Evolutionary conservation across 2,888 invertebrate genomes (phyloP).

Genomic region (Cylloceria caligata): DNA sequence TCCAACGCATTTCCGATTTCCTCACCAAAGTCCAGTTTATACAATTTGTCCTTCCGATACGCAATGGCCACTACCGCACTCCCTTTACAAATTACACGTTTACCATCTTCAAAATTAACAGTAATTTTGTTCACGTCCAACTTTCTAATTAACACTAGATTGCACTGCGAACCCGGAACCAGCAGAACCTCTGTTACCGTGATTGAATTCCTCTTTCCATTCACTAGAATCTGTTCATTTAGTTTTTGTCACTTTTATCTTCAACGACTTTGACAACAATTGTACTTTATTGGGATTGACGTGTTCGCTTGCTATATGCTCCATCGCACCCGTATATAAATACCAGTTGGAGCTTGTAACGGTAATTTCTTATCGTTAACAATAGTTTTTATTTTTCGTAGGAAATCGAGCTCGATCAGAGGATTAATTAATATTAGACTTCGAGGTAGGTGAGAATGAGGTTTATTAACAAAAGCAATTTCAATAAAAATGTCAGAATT

Average conservation of each 20-base stretch:
- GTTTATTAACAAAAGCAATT: too few relatives aligned
- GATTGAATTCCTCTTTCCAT: constrained; percentile 53
- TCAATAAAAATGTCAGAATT: too few relatives aligned
- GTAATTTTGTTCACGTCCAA: constrained; percentile 69
- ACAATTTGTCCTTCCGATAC: constrained; percentile 60
- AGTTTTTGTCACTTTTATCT: constrained; percentile 65
- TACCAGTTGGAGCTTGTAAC: too few relatives aligned
- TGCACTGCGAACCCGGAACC: constrained; percentile 68
- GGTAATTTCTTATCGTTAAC: too few relatives aligned
- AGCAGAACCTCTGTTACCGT: constrained; percentile 67
- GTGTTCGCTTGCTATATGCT: too few relatives aligned
- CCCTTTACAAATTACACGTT: constrained; percentile 65
- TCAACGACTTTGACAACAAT: constrained; percentile 44
- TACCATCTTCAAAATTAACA: constrained; percentile 70
- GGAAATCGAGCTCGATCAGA: too few relatives aligned
- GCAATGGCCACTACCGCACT: constrained; percentile 51
- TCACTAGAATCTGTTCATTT: constrained; percentile 39
- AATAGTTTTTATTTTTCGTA: too few relatives aligned
- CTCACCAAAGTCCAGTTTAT: constrained; percentile 61
- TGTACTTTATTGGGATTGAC: too few relatives aligned
- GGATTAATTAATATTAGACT: too few relatives aligned
- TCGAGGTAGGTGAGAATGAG: too few relatives aligned
- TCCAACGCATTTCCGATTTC: constrained; percentile 14
- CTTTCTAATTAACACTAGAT: constrained; percentile 71
- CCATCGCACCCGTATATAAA: too few relatives aligned